Percentiles rank a stretch among this genome's conserved stretches.
These are phyloP conservation scores for Panagrolaimus sp. DNA, from an alignment of 1,140 invertebrate species.

Conservation along the genomic window DNA sequence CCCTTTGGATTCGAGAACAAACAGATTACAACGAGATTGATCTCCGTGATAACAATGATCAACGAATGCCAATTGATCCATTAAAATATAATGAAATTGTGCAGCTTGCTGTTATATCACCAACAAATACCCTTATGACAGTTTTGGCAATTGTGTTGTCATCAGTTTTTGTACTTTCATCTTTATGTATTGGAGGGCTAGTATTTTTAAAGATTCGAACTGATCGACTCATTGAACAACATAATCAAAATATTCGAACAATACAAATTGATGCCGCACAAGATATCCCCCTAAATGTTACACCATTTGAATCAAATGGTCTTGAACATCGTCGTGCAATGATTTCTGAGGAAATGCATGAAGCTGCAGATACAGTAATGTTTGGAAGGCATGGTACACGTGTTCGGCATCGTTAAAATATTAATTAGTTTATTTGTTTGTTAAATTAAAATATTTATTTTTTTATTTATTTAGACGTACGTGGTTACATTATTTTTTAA, in stretches of 20 bases:
- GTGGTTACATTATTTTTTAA: too few relatives aligned
- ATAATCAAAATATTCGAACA: background rate
- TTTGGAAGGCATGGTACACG: background rate
- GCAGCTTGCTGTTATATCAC: background rate
- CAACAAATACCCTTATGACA: background rate
- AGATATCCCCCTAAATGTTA: background rate
- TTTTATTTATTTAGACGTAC: too few relatives aligned
- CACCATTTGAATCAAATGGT: conserved; percentile 1
- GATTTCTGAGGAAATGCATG: background rate
- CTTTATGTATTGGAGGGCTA: background rate
- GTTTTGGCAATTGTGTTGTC: background rate
- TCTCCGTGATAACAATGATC: background rate
- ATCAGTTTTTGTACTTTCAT: background rate
- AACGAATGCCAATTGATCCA: background rate
- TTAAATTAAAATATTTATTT: too few relatives aligned
- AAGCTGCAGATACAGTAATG: background rate
- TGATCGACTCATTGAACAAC: conserved; percentile 10
- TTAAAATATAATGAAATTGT: conserved; percentile 4
- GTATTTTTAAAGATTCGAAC: conserved; percentile 11
- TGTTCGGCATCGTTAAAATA: background rate
- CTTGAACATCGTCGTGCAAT: background rate
- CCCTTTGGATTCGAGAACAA: background rate
- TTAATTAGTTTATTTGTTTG: too few relatives aligned
- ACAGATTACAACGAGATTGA: conserved; percentile 1
- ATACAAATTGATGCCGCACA: background rate